Evolutionary conservation across 1,140 invertebrate species (phyloP).

Genomic region (Lutraria rhynchaena): DNA sequence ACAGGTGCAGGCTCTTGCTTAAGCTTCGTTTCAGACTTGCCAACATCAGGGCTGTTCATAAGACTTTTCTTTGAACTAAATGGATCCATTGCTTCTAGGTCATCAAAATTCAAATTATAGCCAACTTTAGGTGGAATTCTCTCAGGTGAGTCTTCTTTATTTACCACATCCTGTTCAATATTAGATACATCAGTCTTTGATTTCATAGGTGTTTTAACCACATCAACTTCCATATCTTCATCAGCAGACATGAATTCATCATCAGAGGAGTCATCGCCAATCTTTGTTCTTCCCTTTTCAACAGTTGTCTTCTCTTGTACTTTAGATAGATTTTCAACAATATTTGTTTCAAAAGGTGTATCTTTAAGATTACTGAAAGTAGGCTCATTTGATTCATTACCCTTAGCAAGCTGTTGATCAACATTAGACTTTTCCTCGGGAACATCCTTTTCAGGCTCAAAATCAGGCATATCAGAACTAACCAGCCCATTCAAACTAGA

Average conservation of each 20-base stretch:
- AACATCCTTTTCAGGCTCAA: too few relatives aligned
- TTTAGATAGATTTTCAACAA: too few relatives aligned
- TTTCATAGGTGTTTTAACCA: slow-evolving; percentile 7
- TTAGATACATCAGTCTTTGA: not conserved
- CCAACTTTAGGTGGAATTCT: slow-evolving; percentile 42
- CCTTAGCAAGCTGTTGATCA: too few relatives aligned
- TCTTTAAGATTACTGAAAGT: too few relatives aligned
- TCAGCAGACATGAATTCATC: slow-evolving; percentile 56
- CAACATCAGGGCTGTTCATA: slow-evolving; percentile 47
- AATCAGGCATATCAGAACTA: too few relatives aligned
- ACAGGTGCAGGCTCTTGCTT: not conserved
- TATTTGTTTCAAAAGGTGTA: too few relatives aligned
- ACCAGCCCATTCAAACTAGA: too few relatives aligned
- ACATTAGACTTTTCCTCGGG: too few relatives aligned
- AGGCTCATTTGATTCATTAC: too few relatives aligned
- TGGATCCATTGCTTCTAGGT: slow-evolving; percentile 42
- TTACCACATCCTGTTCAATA: not conserved
- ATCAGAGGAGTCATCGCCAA: slow-evolving; percentile 18
- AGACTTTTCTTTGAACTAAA: slow-evolving; percentile 46
- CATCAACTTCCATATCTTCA: slow-evolving; percentile 51
- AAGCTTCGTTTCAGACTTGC: not conserved
- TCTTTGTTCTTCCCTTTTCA: not conserved
- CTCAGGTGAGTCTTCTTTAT: slow-evolving; percentile 22
- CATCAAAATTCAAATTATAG: slow-evolving; percentile 55
- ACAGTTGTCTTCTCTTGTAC: too few relatives aligned